These are phyloP conservation scores for Scaptomyza parva DNA, from an alignment of 2,888 invertebrate species.

Conservation along the genomic window DNA sequence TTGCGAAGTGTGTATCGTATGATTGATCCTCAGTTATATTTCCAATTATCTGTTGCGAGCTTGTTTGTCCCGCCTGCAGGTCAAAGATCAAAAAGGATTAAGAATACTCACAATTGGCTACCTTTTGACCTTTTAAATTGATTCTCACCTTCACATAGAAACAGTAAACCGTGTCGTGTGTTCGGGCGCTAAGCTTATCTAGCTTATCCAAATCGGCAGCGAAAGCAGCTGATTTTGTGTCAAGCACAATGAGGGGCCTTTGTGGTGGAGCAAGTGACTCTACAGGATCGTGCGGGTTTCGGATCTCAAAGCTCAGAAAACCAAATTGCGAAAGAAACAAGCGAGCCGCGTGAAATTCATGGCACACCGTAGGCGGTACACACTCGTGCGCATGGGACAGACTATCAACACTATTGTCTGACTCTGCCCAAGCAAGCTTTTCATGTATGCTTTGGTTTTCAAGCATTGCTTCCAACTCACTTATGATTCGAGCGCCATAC, in stretches of 20 bases:
- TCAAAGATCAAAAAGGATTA: background rate
- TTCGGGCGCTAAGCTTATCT: constrained; percentile 94
- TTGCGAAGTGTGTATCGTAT: constrained; percentile 86
- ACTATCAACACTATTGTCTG: constrained; percentile 84
- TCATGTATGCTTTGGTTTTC: constrained; percentile 89
- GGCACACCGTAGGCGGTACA: constrained; percentile 91
- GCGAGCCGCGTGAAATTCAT: constrained; percentile 97
- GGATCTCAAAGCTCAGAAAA: constrained; percentile 89
- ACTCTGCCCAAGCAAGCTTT: constrained; percentile 86
- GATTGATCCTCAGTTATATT: constrained; percentile 83
- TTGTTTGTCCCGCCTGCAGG: constrained; percentile 89
- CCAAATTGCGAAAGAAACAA: constrained; percentile 98
- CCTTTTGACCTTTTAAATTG: background rate
- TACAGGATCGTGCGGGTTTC: constrained; percentile 83
- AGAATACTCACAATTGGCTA: background rate
- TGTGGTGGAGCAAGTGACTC: constrained; percentile 79
- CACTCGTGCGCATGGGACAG: constrained; percentile 89
- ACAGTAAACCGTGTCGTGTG: constrained; percentile 96
- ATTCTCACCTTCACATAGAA: constrained; percentile 91
- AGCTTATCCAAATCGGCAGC: constrained; percentile 91
- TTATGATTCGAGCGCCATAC: constrained; percentile 85
- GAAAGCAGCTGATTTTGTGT: constrained; percentile 87
- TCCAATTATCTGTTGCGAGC: constrained; percentile 90
- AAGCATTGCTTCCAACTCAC: constrained; percentile 89
- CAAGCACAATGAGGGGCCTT: constrained; percentile 83